Evolutionary conservation across 2,113 vertebrate species (phyloP).

Genomic region (Ploceus nigricollis): DNA sequence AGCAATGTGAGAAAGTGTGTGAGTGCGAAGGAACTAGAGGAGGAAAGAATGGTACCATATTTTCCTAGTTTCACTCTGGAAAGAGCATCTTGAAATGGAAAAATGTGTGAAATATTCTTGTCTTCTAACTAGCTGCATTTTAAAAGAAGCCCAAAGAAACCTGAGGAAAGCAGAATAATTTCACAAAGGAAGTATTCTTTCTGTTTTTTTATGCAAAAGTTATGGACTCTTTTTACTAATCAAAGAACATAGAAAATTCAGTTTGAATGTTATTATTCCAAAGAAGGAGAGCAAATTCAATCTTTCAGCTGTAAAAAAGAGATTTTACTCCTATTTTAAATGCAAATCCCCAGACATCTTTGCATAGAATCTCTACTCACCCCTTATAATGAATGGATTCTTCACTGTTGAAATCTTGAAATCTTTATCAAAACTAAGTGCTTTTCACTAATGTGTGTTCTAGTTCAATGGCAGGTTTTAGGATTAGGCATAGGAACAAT

Average conservation of each 20-base stretch:
- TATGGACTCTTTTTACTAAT: constrained; percentile 5
- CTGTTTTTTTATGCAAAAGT: not conserved
- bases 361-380: constrained; percentile 3
- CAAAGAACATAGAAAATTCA: constrained; percentile 48
- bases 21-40: not conserved
- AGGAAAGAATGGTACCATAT: not conserved
- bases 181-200: constrained; percentile 32
- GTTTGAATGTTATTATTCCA: constrained; percentile 39
- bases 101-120: not conserved
- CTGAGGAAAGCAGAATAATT: constrained; percentile 23
- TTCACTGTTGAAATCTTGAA: constrained; percentile 40
- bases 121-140: not conserved
- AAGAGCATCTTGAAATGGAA: not conserved
- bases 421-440: constrained; percentile 34
- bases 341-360: constrained; percentile 47
- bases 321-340: constrained; percentile 43
- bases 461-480: constrained; percentile 3
- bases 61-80: not conserved
- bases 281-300: constrained; percentile 38
- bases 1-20: not conserved
- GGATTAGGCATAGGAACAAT: not conserved
- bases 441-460: not conserved
- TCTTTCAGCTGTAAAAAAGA: constrained; percentile 34
- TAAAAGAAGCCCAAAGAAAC: not conserved
- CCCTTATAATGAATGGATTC: constrained; percentile 25